A percentile compares a stretch with the other conserved stretches of the same genome.
Evolutionary conservation across 2,797 vertebrate species (phyloP).

Genomic region (Sternotherus odoratus): DNA sequence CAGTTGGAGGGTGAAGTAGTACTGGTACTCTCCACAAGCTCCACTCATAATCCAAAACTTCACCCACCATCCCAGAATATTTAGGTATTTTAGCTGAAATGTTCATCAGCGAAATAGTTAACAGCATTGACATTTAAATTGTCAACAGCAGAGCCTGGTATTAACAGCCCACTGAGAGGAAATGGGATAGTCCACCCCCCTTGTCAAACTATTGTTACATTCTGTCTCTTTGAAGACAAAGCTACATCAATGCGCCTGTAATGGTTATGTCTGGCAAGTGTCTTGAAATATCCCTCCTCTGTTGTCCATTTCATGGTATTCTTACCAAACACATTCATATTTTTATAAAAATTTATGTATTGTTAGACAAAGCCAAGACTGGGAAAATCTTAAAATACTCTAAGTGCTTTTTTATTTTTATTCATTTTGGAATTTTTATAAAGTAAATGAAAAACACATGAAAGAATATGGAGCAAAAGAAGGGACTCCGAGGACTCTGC

Average conservation of each 20-base stretch:
- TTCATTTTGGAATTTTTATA: neutral
- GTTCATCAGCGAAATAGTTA: neutral
- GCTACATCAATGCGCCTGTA: neutral
- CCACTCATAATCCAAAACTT: neutral
- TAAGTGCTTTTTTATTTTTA: neutral
- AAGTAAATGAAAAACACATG: neutral
- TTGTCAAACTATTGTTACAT: neutral
- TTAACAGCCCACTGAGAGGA: neutral
- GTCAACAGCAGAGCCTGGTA: neutral
- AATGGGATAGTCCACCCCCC: neutral
- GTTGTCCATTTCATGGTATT: neutral
- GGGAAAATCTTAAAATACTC: neutral
- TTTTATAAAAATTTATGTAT: neutral
- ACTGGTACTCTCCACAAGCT: neutral
- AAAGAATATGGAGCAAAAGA: neutral
- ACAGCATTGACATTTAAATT: neutral
- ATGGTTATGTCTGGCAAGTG: neutral
- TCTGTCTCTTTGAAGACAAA: neutral
- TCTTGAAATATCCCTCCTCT: neutral
- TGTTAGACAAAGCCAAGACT: neutral
- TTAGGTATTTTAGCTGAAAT: neutral
- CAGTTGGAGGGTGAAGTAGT: neutral
- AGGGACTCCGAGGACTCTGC: neutral
- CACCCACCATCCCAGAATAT: neutral
- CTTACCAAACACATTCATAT: neutral